phyloP scores from a whole-genome alignment of 2,113 vertebrate genomes.

The Solenodon paradoxus region DNA sequence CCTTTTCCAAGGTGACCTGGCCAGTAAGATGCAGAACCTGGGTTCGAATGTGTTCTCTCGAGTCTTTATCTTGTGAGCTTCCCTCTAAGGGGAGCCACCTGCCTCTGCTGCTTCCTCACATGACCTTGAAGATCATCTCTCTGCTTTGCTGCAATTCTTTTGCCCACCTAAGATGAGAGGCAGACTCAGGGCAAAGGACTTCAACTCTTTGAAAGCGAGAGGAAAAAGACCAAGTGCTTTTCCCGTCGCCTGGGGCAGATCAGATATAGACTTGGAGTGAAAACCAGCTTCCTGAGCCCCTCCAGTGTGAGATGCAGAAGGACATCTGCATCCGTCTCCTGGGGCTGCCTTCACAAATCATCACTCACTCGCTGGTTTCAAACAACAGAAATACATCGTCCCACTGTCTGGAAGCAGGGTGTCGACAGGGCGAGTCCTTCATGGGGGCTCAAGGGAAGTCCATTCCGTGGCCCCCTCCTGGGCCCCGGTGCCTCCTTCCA shows the following conservation, averaged over 20 bases:
- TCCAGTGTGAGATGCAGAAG: accelerated
- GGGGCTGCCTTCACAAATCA: neutral
- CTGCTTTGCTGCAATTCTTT: neutral
- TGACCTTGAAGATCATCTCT: slow-evolving; percentile 1
- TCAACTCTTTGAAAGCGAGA: neutral
- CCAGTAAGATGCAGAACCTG: neutral
- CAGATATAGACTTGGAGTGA: neutral
- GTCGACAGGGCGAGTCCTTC: neutral
- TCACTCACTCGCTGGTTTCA: neutral
- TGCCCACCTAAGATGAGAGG: neutral
- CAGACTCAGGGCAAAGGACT: neutral
- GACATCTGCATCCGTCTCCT: accelerated
- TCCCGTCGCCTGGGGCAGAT: neutral
- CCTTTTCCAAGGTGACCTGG: neutral
- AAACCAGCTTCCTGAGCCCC: neutral
- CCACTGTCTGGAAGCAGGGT: too few relatives aligned
- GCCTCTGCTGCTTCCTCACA: neutral
- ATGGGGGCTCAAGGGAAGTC: neutral
- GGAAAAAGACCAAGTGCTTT: neutral
- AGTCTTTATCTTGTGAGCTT: neutral
- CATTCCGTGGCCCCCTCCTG: accelerated
- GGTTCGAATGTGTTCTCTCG: neutral
- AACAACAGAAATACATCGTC: neutral
- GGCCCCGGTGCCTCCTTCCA: accelerated
- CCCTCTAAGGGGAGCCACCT: accelerated